Evolutionary conservation across 35 echinoderm and acorn worm species (phyloP).

Genomic region (Ophiothrix spiculata): DNA sequence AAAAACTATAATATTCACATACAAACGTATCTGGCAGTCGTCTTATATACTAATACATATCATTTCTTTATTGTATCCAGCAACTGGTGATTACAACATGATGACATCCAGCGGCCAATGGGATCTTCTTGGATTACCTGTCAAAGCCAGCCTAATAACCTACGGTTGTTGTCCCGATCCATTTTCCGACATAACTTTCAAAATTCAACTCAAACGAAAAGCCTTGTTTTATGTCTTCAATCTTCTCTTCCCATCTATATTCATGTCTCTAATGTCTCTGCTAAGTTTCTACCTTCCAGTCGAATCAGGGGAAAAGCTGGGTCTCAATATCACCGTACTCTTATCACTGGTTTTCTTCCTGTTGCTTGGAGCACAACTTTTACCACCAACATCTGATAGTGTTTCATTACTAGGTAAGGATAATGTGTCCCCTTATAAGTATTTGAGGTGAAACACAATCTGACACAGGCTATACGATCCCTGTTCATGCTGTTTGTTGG

Average conservation of each 20-base stretch:
- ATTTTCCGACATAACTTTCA: slow-evolving; percentile 81
- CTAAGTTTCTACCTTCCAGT: slow-evolving; percentile 78
- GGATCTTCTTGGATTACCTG: slow-evolving; percentile 68
- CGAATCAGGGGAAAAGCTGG: slow-evolving; percentile 85
- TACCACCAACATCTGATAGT: slow-evolving; percentile 78
- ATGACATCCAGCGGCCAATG: slow-evolving; percentile 85
- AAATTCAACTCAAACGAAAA: slow-evolving; percentile 51
- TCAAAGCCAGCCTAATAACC: slow-evolving; percentile 47
- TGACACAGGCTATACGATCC: too few relatives aligned
- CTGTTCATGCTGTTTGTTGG: too few relatives aligned
- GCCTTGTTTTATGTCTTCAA: slow-evolving; percentile 87
- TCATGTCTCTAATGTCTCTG: slow-evolving; percentile 76
- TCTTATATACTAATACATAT: too few relatives aligned
- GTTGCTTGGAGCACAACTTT: slow-evolving; percentile 68
- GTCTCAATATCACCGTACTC: slow-evolving; percentile 80
- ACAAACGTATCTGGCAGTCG: too few relatives aligned
- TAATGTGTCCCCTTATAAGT: background rate
- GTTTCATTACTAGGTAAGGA: slow-evolving; percentile 68
- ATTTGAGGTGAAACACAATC: background rate
- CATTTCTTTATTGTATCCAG: slow-evolving; percentile 45
- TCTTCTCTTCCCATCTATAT: slow-evolving; percentile 70
- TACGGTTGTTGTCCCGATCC: slow-evolving; percentile 85
- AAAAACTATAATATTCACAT: too few relatives aligned
- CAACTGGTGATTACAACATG: slow-evolving; percentile 59
- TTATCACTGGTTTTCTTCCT: slow-evolving; percentile 86